A percentile compares a stretch with the other conserved stretches of the same genome.
These are phyloP conservation scores for Nineta flava DNA, from an alignment of 2,888 invertebrate genomes.

Conservation along the genomic window DNA sequence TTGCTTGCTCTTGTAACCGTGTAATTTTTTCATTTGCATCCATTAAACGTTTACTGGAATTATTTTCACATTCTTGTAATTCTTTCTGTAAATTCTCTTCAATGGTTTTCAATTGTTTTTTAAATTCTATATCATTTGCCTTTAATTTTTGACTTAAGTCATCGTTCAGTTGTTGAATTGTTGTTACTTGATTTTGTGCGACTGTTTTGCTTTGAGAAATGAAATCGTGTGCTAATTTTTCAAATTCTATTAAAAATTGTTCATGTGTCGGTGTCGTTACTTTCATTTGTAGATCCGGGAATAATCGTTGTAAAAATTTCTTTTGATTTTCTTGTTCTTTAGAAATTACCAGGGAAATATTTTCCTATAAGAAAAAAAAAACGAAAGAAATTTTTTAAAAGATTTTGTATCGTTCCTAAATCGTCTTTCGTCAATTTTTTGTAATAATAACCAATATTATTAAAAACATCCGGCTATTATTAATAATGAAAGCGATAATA, in stretches of 20 bases:
- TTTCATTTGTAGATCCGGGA: constrained; percentile 34
- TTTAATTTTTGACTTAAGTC: constrained; percentile 19
- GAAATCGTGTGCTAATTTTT: constrained; percentile 10
- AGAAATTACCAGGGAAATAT: constrained; percentile 20
- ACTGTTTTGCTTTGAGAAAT: not conserved
- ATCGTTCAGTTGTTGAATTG: not conserved
- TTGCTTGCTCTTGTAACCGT: constrained; percentile 44
- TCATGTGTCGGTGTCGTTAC: constrained; percentile 21
- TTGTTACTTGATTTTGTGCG: not conserved
- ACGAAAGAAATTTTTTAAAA: constrained; percentile 10
- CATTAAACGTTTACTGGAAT: constrained; percentile 13
- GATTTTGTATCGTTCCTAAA: too few species aligned
- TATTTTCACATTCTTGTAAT: constrained; percentile 16
- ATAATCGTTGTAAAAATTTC: constrained; percentile 43
- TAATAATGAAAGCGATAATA: too few species aligned
- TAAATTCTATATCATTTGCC: constrained; percentile 21
- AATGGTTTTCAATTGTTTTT: not conserved
- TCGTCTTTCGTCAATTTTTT: too few species aligned
- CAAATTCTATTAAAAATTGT: constrained; percentile 23
- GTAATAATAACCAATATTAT: too few species aligned
- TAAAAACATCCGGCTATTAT: too few species aligned
- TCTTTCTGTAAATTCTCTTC: not conserved
- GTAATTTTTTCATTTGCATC: constrained; percentile 34
- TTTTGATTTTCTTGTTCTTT: constrained; percentile 30
- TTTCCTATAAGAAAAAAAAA: constrained; percentile 12